Conservation (phyloP, 2,888 invertebrate genomes). For the Molorchus minor region DNA sequence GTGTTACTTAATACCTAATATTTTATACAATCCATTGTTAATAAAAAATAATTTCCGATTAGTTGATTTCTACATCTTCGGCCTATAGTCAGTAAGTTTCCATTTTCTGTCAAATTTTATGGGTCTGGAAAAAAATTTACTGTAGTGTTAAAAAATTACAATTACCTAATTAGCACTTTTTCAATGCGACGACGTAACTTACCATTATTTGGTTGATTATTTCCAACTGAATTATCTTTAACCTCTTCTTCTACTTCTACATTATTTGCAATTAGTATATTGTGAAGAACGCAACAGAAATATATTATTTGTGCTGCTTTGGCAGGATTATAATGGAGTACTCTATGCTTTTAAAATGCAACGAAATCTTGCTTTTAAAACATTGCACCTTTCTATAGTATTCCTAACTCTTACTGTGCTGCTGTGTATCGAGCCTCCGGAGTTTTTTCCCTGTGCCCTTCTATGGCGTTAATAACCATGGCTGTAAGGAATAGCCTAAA, state of each 20-base stretch:
- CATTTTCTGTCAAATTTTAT: too few relatives aligned
- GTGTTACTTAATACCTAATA: too few relatives aligned
- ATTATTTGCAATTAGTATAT: conserved; percentile 4
- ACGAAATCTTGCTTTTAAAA: conserved; percentile 33
- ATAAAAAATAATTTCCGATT: conserved; percentile 9
- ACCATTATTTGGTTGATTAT: too few relatives aligned
- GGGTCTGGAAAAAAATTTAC: conserved; percentile 3
- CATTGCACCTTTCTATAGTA: conserved; percentile 32
- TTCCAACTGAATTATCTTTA: neutral
- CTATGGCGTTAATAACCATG: conserved; percentile 33
- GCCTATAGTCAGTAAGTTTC: neutral
- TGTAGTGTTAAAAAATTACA: neutral
- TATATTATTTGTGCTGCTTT: conserved; percentile 9
- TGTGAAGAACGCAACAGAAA: neutral
- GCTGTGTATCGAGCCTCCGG: conserved; percentile 28
- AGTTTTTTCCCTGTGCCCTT: conserved; percentile 20
- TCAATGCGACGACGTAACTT: too few relatives aligned
- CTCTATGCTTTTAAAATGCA: conserved; percentile 24
- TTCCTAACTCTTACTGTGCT: conserved; percentile 31
- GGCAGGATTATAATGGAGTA: neutral
- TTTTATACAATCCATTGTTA: too few relatives aligned
- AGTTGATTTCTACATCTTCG: conserved; percentile 1
- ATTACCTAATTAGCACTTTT: too few relatives aligned
- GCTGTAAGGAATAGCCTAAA: conserved; percentile 27
- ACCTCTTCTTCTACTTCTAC: conserved; percentile 1